These are phyloP conservation scores for Chloroclysta siterata DNA, from an alignment of 2,888 invertebrate genomes.

Conservation along the genomic window DNA sequence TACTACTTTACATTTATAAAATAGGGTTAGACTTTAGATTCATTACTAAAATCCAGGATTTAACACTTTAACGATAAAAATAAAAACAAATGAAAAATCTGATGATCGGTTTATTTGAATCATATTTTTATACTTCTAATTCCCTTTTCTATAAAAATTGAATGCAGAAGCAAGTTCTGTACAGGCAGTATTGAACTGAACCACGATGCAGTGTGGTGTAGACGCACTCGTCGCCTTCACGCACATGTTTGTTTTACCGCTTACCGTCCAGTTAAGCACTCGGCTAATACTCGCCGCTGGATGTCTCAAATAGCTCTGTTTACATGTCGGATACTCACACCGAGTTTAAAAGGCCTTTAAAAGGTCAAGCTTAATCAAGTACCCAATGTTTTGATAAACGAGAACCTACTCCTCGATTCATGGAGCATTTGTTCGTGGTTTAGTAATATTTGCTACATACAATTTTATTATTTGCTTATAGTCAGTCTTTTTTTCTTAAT, in stretches of 20 bases:
- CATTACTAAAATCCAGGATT: neutral
- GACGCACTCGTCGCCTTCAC: slow-evolving; percentile 48
- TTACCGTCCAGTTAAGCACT: slow-evolving; percentile 69
- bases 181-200: neutral
- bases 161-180: too few species aligned
- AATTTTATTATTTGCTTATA: neutral
- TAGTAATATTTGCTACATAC: neutral
- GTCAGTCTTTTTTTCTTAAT: slow-evolving; percentile 43
- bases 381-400: too few species aligned
- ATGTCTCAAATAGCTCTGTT: slow-evolving; percentile 64
- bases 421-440: too few species aligned
- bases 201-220: slow-evolving; percentile 30
- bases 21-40: neutral
- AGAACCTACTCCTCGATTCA: too few species aligned
- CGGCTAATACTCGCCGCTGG: slow-evolving; percentile 50
- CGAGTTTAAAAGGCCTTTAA: slow-evolving; percentile 64
- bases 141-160: too few species aligned
- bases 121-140: too few species aligned
- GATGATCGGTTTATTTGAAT: too few species aligned
- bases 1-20: slow-evolving; percentile 11
- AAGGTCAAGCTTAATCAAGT: slow-evolving; percentile 68
- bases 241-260: slow-evolving; percentile 71
- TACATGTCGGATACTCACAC: slow-evolving; percentile 60
- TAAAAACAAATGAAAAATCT: too few species aligned
- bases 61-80: neutral